Evolutionary conservation across 2,797 vertebrate species (phyloP).

Genomic region (Diplodus puntazzo): DNA sequence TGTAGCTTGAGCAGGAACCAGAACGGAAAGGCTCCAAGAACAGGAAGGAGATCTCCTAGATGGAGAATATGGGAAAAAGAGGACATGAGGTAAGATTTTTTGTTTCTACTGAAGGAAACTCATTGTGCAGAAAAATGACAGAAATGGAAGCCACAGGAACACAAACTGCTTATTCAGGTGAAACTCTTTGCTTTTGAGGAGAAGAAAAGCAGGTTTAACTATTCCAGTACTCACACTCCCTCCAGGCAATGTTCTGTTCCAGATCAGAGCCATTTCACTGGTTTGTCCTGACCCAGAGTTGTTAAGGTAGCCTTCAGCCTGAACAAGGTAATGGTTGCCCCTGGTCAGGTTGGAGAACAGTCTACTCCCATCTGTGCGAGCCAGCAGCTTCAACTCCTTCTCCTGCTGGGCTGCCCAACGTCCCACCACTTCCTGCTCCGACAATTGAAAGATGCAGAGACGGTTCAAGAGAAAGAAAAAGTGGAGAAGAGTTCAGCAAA

Average conservation of each 20-base stretch:
- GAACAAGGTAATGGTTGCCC: conserved; percentile 91
- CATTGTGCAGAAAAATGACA: not conserved
- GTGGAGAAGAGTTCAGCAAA: not conserved
- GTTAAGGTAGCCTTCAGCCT: conserved; percentile 92
- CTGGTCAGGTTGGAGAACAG: conserved; percentile 91
- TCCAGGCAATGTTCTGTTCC: conserved; percentile 92
- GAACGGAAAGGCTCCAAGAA: conserved; percentile 94
- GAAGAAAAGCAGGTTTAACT: not conserved
- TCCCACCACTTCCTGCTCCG: conserved; percentile 89
- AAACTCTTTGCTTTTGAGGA: not conserved
- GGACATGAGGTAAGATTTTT: not conserved
- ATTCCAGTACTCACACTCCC: conserved; percentile 88
- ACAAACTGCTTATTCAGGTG: not conserved
- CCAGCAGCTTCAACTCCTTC: conserved; percentile 88
- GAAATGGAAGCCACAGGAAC: not conserved
- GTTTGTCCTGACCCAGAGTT: conserved; percentile 92
- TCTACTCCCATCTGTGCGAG: conserved; percentile 87
- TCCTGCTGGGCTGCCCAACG: conserved; percentile 93
- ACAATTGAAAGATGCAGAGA: not conserved
- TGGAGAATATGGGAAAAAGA: not conserved
- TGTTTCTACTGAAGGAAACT: conserved; percentile 10
- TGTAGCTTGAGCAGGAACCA: conserved; percentile 86
- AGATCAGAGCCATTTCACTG: conserved; percentile 93
- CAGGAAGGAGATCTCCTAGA: conserved; percentile 94
- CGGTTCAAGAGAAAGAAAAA: conserved; percentile 6